Percentiles rank a stretch among this genome's conserved stretches.
Conservation (phyloP, 2,797 vertebrate genomes). For the Sebastolobus altivelis region DNA sequence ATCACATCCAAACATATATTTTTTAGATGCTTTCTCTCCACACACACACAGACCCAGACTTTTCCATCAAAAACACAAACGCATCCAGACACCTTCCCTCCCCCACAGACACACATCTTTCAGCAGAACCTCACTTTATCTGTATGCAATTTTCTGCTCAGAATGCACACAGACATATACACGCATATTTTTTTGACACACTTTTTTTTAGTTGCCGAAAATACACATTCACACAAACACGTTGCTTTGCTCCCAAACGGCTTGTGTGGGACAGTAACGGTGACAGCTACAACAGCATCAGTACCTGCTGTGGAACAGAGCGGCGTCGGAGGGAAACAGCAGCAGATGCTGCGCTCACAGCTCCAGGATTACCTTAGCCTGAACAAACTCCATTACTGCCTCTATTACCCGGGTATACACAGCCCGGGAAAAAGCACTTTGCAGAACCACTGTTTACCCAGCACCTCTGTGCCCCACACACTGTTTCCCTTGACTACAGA, state of each 20-base stretch:
- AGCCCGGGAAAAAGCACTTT: slow-evolving; percentile 74
- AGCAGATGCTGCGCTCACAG: slow-evolving; percentile 68
- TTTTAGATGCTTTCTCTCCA: slow-evolving; percentile 52
- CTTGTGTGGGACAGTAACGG: slow-evolving; percentile 62
- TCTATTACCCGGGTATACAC: slow-evolving; percentile 78
- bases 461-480: slow-evolving; percentile 54
- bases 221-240: slow-evolving; percentile 32
- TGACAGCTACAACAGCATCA: slow-evolving; percentile 67
- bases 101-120: slow-evolving; percentile 26
- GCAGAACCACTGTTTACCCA: slow-evolving; percentile 76
- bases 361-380: slow-evolving; percentile 76
- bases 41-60: slow-evolving; percentile 7
- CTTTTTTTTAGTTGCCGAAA: slow-evolving; percentile 14
- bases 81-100: not conserved
- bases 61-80: slow-evolving; percentile 5
- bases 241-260: slow-evolving; percentile 55
- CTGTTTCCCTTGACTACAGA: slow-evolving; percentile 57
- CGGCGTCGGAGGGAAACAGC: slow-evolving; percentile 55
- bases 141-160: slow-evolving; percentile 16
- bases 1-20: slow-evolving; percentile 76
- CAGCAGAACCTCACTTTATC: slow-evolving; percentile 18
- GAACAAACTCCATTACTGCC: slow-evolving; percentile 82
- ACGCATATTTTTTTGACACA: slow-evolving; percentile 3
- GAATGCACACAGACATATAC: slow-evolving; percentile 7
- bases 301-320: slow-evolving; percentile 68